These are phyloP conservation scores for Osedax frankpressi DNA, from an alignment of 2,888 invertebrate species.

Conservation along the genomic window DNA sequence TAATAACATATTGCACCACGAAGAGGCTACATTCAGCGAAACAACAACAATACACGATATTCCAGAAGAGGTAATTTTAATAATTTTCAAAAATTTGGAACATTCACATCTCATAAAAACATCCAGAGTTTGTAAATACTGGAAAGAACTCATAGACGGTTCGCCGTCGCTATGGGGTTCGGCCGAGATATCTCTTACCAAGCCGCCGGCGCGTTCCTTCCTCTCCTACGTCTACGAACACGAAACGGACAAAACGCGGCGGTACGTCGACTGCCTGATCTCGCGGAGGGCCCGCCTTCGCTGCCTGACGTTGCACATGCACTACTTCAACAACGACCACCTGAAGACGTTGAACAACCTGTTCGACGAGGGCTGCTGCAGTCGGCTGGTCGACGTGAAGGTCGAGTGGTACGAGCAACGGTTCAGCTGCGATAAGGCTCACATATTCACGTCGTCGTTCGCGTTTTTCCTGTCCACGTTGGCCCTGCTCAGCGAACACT, in stretches of 20 bases:
- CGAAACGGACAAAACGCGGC: background rate
- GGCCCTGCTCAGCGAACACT: constrained; percentile 27
- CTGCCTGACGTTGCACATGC: background rate
- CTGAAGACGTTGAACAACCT: constrained; percentile 6
- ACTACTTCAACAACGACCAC: constrained; percentile 2
- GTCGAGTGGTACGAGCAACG: constrained; percentile 4
- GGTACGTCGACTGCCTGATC: constrained; percentile 8
- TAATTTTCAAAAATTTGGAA: background rate
- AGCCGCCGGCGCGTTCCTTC: constrained; percentile 1
- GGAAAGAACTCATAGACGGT: constrained; percentile 1
- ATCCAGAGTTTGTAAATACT: constrained; percentile 5
- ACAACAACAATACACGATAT: background rate
- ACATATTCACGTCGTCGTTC: constrained; percentile 30
- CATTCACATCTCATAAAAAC: background rate
- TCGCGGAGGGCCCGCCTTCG: background rate
- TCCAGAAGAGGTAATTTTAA: constrained; percentile 1
- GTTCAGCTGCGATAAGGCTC: background rate
- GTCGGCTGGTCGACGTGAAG: constrained; percentile 2
- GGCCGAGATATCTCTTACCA: background rate
- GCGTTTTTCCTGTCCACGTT: constrained; percentile 31
- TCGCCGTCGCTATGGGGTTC: constrained; percentile 6
- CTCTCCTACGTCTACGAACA: background rate
- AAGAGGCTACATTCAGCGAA: background rate
- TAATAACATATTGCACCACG: background rate
- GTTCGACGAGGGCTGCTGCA: background rate